Evolutionary conservation across 2,113 vertebrate genomes (phyloP).

Genomic region (Pygathrix nemaeus): DNA sequence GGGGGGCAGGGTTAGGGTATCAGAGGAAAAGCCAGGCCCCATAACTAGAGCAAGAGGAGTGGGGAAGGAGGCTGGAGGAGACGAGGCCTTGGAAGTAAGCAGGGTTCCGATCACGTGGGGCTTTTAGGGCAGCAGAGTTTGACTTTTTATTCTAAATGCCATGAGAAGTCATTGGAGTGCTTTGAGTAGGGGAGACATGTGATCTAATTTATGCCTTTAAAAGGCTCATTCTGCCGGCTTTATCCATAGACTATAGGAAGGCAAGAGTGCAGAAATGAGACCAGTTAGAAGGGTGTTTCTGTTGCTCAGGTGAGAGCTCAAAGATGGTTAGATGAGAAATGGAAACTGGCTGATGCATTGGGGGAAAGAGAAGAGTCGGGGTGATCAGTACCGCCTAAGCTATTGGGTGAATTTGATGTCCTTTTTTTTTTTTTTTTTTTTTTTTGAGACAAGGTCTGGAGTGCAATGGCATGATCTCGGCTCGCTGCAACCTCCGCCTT

Average conservation of each 20-base stretch:
- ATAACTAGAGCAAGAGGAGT: neutral
- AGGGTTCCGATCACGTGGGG: neutral
- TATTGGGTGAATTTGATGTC: neutral
- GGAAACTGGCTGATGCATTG: neutral
- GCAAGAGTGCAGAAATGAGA: neutral
- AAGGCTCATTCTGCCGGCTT: neutral
- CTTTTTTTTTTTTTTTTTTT: too few relatives aligned
- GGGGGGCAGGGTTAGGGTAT: neutral
- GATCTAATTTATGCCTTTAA: neutral
- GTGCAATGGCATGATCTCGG: too few relatives aligned
- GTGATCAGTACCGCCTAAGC: neutral
- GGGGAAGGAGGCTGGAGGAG: accelerated
- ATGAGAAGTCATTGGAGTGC: neutral
- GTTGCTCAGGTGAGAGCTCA: neutral
- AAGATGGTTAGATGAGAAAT: neutral
- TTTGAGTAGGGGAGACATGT: neutral
- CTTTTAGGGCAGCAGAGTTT: neutral
- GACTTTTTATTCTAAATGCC: neutral
- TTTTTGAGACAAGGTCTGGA: too few relatives aligned
- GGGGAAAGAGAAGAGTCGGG: neutral
- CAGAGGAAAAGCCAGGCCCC: neutral
- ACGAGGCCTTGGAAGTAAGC: neutral
- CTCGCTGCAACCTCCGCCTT: too few relatives aligned
- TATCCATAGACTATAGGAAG: too few relatives aligned
- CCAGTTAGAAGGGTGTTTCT: neutral